Base-by-base conservation (phyloP, 2,797 vertebrate species). In the Microcaecilia unicolor region DNA sequence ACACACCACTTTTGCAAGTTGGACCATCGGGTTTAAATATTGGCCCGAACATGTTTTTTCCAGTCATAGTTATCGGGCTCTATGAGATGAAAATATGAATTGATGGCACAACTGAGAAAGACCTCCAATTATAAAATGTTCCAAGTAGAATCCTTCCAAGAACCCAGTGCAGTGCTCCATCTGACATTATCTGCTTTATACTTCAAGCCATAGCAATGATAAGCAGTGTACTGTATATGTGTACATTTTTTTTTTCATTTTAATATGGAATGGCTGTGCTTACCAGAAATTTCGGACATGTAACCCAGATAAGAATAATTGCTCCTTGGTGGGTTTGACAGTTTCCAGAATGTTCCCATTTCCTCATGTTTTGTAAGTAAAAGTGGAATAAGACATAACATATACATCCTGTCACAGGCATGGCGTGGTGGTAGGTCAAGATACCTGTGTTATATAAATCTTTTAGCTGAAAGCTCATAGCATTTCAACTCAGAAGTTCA, bases 371-470 rank as follows among this genome's bases (percentile, higher is more conserved):
- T 61, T 78, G 54, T 58, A 69, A 64, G 51, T 46, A 78, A 77
- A 78, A 78, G 60, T 50, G 64, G 83, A 76, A 70, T 76, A 62
- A 84, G 73, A 81, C 84, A 89, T 90, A 92, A 93, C 85, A 93
- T 87, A 88, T 78, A 81, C 80, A 72, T 84, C 69, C 75, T 78
- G 79, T 54, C 63, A 51, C 37, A 51, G 38, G 38, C 48, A 47
- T 18, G 31, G 29, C 40, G 23, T 66, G 55, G 60, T 49, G 52
- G 79, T 72, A 53, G 74, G 78, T 77, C 76, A 51, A 54, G 53
- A 74, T 86, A 87, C 89, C 89, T 93, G 91, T 79, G 71, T 80
- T 88, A 74, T 86, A 85, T 90, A 84, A 84, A 77, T 71, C 60
- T 74, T 62, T 70, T 33, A 25, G 37, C 58, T 76, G 61, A 64